Percentiles rank a stretch among this genome's conserved stretches.
Conservation (phyloP, 1,140 invertebrate genomes). For the Trigoniulus corallinus region DNA sequence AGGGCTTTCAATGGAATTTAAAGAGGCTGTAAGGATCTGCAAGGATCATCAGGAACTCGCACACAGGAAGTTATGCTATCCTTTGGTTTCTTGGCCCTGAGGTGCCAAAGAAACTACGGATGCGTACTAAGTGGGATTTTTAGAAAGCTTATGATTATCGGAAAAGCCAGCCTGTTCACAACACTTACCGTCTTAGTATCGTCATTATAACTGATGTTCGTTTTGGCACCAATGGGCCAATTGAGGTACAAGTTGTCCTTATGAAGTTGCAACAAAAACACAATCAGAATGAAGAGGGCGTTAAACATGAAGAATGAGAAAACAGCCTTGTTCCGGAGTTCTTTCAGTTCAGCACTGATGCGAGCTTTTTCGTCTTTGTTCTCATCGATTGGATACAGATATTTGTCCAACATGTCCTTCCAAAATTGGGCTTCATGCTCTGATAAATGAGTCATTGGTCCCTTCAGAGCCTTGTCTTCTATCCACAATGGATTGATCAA, state of each 20-base stretch:
- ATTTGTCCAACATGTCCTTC: conserved; percentile 84
- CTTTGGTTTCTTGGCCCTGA: too few species aligned
- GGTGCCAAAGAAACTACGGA: too few species aligned
- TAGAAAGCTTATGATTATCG: too few species aligned
- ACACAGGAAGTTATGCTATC: too few species aligned
- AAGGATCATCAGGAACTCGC: too few species aligned
- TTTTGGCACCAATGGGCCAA: conserved; percentile 84
- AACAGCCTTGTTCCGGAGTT: conserved; percentile 79
- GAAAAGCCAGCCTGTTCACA: too few species aligned
- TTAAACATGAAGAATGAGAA: conserved; percentile 97
- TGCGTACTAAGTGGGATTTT: too few species aligned
- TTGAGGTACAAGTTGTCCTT: conserved; percentile 85
- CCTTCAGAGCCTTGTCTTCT: conserved; percentile 72
- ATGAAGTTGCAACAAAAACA: conserved; percentile 90
- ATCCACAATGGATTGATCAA: conserved; percentile 87
- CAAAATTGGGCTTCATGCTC: conserved; percentile 74
- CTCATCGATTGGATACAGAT: conserved; percentile 82
- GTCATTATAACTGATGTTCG: conserved; percentile 79
- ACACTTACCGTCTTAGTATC: conserved; percentile 65
- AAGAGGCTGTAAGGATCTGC: too few species aligned
- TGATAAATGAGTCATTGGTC: conserved; percentile 68
- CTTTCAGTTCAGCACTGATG: conserved; percentile 73
- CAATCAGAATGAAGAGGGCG: conserved; percentile 92
- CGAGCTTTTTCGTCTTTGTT: conserved; percentile 81
- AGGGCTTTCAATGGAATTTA: too few species aligned